Conservation (phyloP, 2,888 invertebrate species). For the Apoderus coryli region DNA sequence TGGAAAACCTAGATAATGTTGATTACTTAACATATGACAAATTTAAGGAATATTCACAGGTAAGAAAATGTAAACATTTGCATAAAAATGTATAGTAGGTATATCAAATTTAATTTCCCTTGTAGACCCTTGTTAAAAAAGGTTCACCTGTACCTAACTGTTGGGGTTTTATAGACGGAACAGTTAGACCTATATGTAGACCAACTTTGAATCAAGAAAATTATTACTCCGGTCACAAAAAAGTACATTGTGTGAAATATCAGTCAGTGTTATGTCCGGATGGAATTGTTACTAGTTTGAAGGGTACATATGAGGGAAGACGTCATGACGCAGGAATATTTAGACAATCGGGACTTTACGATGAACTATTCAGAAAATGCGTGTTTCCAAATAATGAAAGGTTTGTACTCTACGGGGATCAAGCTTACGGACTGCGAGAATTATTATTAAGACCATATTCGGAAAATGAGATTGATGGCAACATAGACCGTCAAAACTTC, state of each 20-base stretch:
- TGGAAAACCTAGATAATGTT: too few species aligned
- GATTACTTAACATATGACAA: too few species aligned
- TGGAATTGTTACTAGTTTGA: conserved; percentile 15
- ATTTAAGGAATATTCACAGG: too few species aligned
- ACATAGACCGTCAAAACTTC: conserved; percentile 7
- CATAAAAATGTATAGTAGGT: too few species aligned
- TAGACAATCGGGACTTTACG: conserved; percentile 14
- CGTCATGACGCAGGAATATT: conserved; percentile 19
- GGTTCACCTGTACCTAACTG: conserved; percentile 14
- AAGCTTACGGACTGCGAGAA: conserved; percentile 15
- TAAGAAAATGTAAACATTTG: too few species aligned
- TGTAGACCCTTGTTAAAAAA: too few species aligned
- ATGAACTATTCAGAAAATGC: conserved; percentile 12
- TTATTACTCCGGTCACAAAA: conserved; percentile 17
- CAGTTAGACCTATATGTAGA: conserved; percentile 15
- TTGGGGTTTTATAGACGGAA: conserved; percentile 17
- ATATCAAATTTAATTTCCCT: too few species aligned
- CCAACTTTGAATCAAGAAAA: conserved; percentile 14
- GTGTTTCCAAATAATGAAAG: conserved; percentile 9
- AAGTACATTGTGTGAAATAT: conserved; percentile 17
- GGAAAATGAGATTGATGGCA: conserved; percentile 6
- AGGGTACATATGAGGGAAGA: conserved; percentile 14
- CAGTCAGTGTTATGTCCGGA: conserved; percentile 17
- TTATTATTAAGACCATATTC: conserved; percentile 13
- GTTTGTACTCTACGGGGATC: conserved; percentile 17